Conservation (phyloP, 2,888 invertebrate genomes). For the Protonemura montana region DNA sequence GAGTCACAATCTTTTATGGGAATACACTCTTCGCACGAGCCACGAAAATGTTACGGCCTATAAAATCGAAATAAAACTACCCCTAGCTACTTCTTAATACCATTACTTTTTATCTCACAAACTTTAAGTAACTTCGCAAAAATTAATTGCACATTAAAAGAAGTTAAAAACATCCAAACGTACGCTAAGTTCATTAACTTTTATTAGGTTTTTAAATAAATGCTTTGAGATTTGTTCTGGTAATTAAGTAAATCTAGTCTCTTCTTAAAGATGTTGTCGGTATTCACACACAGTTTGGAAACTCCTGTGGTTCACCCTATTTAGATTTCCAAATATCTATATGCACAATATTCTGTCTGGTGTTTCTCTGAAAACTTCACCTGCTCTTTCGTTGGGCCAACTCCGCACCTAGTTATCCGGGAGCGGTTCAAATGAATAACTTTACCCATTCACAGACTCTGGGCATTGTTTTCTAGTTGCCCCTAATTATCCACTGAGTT, state of each 20-base stretch:
- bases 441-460: conserved; percentile 30
- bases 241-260: conserved; percentile 24
- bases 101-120: not conserved
- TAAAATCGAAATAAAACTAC: conserved; percentile 1
- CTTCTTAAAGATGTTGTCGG: not conserved
- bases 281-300: not conserved
- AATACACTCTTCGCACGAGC: not conserved
- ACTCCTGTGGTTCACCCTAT: not conserved
- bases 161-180: conserved; percentile 1
- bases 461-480: not conserved
- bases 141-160: not conserved
- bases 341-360: not conserved
- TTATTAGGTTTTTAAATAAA: conserved; percentile 9
- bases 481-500: conserved; percentile 1
- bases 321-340: not conserved
- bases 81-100: not conserved
- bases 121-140: conserved; percentile 7
- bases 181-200: conserved; percentile 19
- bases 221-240: conserved; percentile 8
- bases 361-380: conserved; percentile 14
- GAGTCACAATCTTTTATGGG: not conserved
- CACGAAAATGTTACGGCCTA: not conserved
- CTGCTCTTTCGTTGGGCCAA: not conserved
- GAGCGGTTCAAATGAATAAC: conserved; percentile 20
- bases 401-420: conserved; percentile 2